A percentile compares a stretch with the other conserved stretches of the same genome.
Evolutionary conservation across 1,140 invertebrate genomes (phyloP).

Genomic region (Hylaeus anthracinus): DNA sequence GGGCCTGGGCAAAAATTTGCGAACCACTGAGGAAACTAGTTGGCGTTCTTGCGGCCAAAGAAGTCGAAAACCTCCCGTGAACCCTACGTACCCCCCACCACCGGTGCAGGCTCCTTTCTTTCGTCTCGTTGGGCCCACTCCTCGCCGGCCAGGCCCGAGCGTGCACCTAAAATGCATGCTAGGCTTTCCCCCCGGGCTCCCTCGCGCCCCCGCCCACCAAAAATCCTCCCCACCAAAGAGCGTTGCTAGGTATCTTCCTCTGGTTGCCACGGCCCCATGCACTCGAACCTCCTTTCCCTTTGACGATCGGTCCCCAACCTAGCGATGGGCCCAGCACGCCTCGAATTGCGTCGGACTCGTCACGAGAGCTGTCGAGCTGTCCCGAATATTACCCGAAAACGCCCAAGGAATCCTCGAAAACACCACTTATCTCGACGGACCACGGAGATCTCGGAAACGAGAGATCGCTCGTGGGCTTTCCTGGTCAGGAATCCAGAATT

Average conservation of each 20-base stretch:
- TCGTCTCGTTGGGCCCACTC: conserved; percentile 58
- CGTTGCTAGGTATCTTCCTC: conserved; percentile 78
- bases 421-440: neutral
- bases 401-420: neutral
- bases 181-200: conserved; percentile 69
- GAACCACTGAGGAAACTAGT: conserved; percentile 81
- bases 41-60: conserved; percentile 71
- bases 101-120: conserved; percentile 57
- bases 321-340: conserved; percentile 21
- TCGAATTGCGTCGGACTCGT: neutral
- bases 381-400: neutral
- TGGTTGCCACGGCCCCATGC: conserved; percentile 77
- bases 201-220: conserved; percentile 57
- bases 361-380: neutral
- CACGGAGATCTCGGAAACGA: neutral
- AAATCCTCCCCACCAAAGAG: conserved; percentile 53
- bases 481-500: too few relatives aligned
- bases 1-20: conserved; percentile 66
- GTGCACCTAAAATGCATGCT: conserved; percentile 79
- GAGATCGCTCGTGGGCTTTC: too few relatives aligned
- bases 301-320: conserved; percentile 47
- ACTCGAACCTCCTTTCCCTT: conserved; percentile 50
- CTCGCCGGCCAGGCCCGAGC: conserved; percentile 61
- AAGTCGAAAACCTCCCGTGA: conserved; percentile 81
- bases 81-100: conserved; percentile 81